A percentile compares a stretch with the other conserved stretches of the same genome.
Conservation (phyloP, 2,888 invertebrate genomes). For the Chalcosyrphus nemorum region DNA sequence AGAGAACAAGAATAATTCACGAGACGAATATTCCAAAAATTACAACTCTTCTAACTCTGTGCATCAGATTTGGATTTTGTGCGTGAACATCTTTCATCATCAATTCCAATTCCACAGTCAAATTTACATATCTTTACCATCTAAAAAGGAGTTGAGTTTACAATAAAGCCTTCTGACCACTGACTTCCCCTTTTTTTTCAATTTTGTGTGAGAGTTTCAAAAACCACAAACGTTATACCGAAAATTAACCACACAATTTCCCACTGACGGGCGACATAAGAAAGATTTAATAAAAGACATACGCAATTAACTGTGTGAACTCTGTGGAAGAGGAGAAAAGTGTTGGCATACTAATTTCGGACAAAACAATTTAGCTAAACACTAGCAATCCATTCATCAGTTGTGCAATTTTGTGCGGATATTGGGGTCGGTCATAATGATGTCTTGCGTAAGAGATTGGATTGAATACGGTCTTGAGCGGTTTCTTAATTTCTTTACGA, state of each 20-base stretch:
- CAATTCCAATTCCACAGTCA: no score
- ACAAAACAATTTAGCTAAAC: constrained; percentile 6
- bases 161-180: no score
- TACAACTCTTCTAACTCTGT: not conserved
- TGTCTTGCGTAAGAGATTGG: not conserved
- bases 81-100: not conserved
- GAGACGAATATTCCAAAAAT: not conserved
- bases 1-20: not conserved
- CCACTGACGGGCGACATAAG: constrained; percentile 25
- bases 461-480: no score
- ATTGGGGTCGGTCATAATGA: not conserved
- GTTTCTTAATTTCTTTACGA: not conserved
- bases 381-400: constrained; percentile 3
- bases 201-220: constrained; percentile 22
- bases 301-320: constrained; percentile 16
- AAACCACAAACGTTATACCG: constrained; percentile 27
- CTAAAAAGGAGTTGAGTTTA: no score
- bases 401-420: not conserved
- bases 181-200: constrained; percentile 4
- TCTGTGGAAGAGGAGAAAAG: not conserved
- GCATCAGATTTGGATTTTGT: not conserved
- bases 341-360: constrained; percentile 3
- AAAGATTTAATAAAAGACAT: constrained; percentile 19
- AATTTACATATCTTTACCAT: constrained; percentile 19
- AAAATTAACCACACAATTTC: constrained; percentile 55